Evolutionary conservation across 1,140 invertebrate genomes (phyloP).

Genomic region (Hyposmocoma kahamanoa): DNA sequence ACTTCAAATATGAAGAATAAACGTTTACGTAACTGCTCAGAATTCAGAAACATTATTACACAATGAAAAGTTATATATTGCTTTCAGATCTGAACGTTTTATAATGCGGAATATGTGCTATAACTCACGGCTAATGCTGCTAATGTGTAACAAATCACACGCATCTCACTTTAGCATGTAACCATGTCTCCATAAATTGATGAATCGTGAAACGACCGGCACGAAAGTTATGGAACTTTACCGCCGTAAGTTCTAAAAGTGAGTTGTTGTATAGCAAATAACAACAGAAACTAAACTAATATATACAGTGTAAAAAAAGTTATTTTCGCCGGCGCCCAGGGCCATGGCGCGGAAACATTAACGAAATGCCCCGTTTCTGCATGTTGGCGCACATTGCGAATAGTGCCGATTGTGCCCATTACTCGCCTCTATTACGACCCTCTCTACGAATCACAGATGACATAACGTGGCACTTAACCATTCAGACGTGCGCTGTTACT

Average conservation of each 20-base stretch:
- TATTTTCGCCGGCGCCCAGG: constrained; percentile 28
- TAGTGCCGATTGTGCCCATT: not conserved
- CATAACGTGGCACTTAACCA: too few species aligned
- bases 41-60: too few species aligned
- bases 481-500: too few species aligned
- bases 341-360: constrained; percentile 14
- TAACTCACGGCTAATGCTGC: too few species aligned
- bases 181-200: not conserved
- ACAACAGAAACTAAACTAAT: constrained; percentile 23
- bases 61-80: too few species aligned
- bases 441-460: too few species aligned
- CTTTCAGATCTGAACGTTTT: too few species aligned
- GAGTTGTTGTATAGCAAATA: constrained; percentile 5
- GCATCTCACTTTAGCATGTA: not conserved
- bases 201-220: not conserved
- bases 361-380: constrained; percentile 8
- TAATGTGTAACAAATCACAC: not conserved
- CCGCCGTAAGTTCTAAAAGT: too few species aligned
- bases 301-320: constrained; percentile 29
- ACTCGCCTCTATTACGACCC: too few species aligned
- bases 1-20: not conserved
- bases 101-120: too few species aligned
- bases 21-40: too few species aligned
- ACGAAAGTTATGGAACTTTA: constrained; percentile 16
- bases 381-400: not conserved